These are phyloP conservation scores for Allophyes oxyacanthae DNA, from an alignment of 2,888 invertebrate genomes.

Conservation along the genomic window DNA sequence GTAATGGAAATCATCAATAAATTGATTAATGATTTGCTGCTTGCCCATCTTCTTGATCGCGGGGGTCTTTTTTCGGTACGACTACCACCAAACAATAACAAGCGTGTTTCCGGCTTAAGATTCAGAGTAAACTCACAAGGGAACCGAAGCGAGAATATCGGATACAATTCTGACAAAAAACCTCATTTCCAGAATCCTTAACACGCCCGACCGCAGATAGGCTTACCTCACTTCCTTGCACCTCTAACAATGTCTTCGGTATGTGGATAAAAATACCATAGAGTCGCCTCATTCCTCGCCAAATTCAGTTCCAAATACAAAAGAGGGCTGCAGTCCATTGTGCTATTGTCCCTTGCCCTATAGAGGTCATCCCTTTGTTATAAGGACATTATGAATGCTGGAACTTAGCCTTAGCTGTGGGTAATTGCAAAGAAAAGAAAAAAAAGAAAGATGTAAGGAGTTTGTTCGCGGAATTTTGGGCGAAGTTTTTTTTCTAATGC, in stretches of 20 bases:
- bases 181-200: too few relatives aligned
- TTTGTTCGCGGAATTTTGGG: neutral
- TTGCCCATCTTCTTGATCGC: too few relatives aligned
- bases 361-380: constrained; percentile 61
- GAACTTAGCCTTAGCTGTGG: constrained; percentile 43
- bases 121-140: too few relatives aligned
- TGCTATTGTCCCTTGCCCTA: constrained; percentile 50
- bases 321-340: constrained; percentile 59
- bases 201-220: neutral
- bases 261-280: constrained; percentile 35
- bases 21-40: too few relatives aligned
- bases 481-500: neutral
- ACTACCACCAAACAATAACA: too few relatives aligned
- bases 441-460: constrained; percentile 1
- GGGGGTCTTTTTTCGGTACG: too few relatives aligned
- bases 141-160: too few relatives aligned
- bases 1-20: too few relatives aligned
- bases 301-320: constrained; percentile 48
- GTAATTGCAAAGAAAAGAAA: constrained; percentile 36
- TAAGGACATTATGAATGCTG: constrained; percentile 44
- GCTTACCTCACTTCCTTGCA: neutral
- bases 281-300: constrained; percentile 28
- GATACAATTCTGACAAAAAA: too few relatives aligned
- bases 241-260: constrained; percentile 10
- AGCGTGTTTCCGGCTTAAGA: too few relatives aligned